Evolutionary conservation across 2,888 invertebrate genomes (phyloP).

Genomic region (Lymantria monacha): DNA sequence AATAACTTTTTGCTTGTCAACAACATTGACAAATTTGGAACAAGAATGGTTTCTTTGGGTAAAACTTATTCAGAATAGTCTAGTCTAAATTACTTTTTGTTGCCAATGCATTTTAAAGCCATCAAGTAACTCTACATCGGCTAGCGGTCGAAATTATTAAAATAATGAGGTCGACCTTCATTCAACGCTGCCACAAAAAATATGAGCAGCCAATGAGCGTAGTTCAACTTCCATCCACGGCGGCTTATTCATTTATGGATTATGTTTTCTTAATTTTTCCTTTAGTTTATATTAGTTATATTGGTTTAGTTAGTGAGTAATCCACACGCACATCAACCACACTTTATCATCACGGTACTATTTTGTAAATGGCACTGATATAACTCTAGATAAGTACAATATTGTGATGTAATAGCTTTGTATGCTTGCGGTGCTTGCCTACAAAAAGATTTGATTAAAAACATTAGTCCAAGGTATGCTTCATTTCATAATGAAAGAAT

Average conservation of each 20-base stretch:
- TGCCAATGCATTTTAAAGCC: constrained; percentile 1
- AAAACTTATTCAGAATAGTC: not conserved
- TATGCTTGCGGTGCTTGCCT: constrained; percentile 52
- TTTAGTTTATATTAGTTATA: constrained; percentile 35
- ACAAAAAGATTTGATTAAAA: constrained; percentile 34
- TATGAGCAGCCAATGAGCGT: constrained; percentile 23
- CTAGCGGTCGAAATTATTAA: constrained; percentile 50
- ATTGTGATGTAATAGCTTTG: constrained; percentile 52
- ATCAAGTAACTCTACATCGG: constrained; percentile 36
- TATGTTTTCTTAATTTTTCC: constrained; percentile 22
- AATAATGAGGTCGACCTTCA: constrained; percentile 66
- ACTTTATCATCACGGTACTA: constrained; percentile 61
- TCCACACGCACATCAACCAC: constrained; percentile 74
- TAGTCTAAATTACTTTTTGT: constrained; percentile 1
- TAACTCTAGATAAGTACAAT: constrained; percentile 50
- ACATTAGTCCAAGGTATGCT: constrained; percentile 40
- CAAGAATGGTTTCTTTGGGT: not conserved
- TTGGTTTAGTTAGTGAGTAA: constrained; percentile 66
- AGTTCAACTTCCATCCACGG: constrained; percentile 57
- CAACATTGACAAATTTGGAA: not conserved
- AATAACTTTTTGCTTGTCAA: not conserved
- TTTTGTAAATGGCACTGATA: constrained; percentile 50
- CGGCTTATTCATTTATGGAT: constrained; percentile 33
- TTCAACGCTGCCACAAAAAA: constrained; percentile 40
- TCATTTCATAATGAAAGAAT: constrained; percentile 35